Base-by-base conservation (phyloP, 2,888 invertebrate genomes). In the Drosophila hawaiiensis region DNA sequence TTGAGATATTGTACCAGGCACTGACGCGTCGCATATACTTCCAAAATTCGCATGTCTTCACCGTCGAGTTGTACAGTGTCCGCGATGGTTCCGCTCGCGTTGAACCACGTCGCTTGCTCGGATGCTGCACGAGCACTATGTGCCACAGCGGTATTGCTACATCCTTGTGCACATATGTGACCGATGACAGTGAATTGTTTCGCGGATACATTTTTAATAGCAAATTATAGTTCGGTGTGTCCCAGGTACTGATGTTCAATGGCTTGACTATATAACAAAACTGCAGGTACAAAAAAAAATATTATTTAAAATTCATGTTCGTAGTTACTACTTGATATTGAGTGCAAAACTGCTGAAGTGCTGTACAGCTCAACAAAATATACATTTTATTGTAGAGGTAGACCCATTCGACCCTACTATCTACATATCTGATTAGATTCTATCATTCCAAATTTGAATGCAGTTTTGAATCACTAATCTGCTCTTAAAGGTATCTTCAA, bases 81-180 rank as follows among this genome's bases (percentile, higher is more conserved):
- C 84, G 86, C 5, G 80, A 78, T n/a, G 61, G 53, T 0, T 82
- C 84, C 1, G 33, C 12, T 0, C 68, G 63, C 22, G 41, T 1
- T 22, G 73, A 6, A 14, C 53, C 25, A 19, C 62, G 33, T 22
- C 53, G 37, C 10, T 74, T 81, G 1, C 61, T 76, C 0, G 73
- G 73, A 63, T 91, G 80, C 49, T 91, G 92, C 0, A 86, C 28
- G 0, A 92, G 16, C 6, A 80, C 35, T 16, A 91, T 6, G 35
- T 88, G 80, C 92, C 92, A 92, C 66, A 87, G 22, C 0, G 92
- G 92, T 9, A 92, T 64, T 14, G 84, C 28, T 31, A 92, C 82
- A 2, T 84, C 82, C 61, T 87, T 63, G 4, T 71, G 69, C 62
- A 92, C 91, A 9, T 33, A 68, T 0, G 91, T 89, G 31, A 88